These are phyloP conservation scores for Sebastes fasciatus DNA, from an alignment of 2,113 vertebrate species.

Conservation along the genomic window DNA sequence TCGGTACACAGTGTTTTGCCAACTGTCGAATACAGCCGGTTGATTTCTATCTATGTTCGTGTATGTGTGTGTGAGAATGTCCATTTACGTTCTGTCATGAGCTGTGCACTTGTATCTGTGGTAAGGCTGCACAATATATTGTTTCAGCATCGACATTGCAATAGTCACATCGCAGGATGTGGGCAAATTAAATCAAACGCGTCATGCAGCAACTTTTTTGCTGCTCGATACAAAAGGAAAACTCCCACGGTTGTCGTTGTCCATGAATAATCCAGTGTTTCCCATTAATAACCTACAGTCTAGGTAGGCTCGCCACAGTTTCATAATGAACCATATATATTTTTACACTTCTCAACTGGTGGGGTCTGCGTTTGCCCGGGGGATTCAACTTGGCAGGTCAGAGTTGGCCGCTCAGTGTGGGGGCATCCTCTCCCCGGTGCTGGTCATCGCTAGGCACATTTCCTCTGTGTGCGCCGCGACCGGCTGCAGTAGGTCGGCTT, in stretches of 20 bases:
- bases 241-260: background rate
- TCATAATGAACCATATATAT: background rate
- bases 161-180: background rate
- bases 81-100: background rate
- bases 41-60: slow-evolving; percentile 29
- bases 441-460: no score
- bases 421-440: background rate
- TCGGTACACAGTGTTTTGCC: slow-evolving; percentile 48
- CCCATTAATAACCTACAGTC: background rate
- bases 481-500: no score
- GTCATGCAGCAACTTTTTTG: background rate
- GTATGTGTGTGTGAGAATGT: background rate
- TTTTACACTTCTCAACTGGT: background rate
- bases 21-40: slow-evolving; percentile 19
- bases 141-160: background rate
- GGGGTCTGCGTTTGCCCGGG: background rate
- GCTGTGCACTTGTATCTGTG: background rate
- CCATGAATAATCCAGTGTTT: background rate
- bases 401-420: background rate
- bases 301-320: background rate
- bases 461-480: no score
- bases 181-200: background rate
- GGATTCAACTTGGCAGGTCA: background rate
- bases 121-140: background rate
- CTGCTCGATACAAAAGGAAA: background rate